Evolutionary conservation across 2,113 vertebrate species (phyloP).

Genomic region (Sorex araneus): DNA sequence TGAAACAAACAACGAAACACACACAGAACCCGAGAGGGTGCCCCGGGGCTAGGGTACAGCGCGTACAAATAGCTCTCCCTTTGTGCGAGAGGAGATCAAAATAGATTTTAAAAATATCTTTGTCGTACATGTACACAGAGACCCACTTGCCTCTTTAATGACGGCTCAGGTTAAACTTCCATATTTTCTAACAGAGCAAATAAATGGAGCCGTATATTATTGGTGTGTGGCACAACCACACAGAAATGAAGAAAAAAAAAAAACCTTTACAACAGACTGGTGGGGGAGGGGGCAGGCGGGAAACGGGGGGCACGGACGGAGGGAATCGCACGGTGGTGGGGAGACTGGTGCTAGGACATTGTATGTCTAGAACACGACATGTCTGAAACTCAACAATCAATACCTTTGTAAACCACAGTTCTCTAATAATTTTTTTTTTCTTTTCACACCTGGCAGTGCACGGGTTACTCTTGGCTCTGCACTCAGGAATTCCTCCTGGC

Average conservation of each 20-base stretch:
- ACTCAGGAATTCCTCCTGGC: too few relatives aligned
- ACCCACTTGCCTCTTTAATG: constrained; percentile 5
- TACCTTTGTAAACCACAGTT: too few relatives aligned
- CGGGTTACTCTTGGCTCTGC: too few relatives aligned
- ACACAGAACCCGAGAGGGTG: background rate
- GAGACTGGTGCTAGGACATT: too few relatives aligned
- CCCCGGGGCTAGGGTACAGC: background rate
- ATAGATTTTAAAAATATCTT: background rate
- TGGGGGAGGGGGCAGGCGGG: too few relatives aligned
- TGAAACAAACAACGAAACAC: background rate
- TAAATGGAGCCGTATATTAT: background rate
- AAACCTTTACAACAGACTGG: background rate
- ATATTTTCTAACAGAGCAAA: constrained; percentile 11
- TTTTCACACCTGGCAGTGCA: too few relatives aligned
- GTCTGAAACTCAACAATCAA: too few relatives aligned
- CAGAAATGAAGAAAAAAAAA: background rate
- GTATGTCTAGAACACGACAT: too few relatives aligned
- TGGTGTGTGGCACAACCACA: background rate
- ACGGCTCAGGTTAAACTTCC: constrained; percentile 13
- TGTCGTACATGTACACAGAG: background rate
- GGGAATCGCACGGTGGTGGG: too few relatives aligned
- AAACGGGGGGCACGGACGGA: too few relatives aligned
- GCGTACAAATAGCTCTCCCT: background rate
- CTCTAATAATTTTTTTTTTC: too few relatives aligned
- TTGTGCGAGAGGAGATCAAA: background rate